Evolutionary conservation across 1,140 invertebrate species (phyloP).

Genomic region (Goniozus legneri): DNA sequence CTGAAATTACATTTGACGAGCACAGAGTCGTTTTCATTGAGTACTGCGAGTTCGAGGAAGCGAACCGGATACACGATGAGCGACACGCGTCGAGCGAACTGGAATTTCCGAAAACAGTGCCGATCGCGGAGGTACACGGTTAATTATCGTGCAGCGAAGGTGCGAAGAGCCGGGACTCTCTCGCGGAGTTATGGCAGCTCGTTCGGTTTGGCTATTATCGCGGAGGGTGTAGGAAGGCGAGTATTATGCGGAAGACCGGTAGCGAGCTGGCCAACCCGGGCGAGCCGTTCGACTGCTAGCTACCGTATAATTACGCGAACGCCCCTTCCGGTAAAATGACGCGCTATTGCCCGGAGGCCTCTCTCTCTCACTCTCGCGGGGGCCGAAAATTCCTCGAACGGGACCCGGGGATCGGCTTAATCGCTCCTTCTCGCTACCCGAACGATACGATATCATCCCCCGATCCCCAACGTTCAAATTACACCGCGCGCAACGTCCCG

Average conservation of each 20-base stretch:
- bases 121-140: too few species aligned
- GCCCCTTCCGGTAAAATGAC: slow-evolving; percentile 34
- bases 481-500: too few species aligned
- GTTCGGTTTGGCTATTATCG: slow-evolving; percentile 43
- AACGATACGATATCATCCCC: too few species aligned
- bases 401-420: slow-evolving; percentile 26
- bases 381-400: too few species aligned
- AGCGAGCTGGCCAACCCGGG: slow-evolving; percentile 37
- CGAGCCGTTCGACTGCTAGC: slow-evolving; percentile 46
- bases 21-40: too few species aligned
- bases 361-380: slow-evolving; percentile 19
- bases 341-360: slow-evolving; percentile 34
- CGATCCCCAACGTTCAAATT: too few species aligned
- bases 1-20: too few species aligned
- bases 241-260: slow-evolving; percentile 53
- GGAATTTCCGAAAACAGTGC: too few species aligned
- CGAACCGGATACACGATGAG: too few species aligned
- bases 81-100: too few species aligned
- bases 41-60: too few species aligned
- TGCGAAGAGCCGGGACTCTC: slow-evolving; percentile 1
- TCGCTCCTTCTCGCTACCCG: too few species aligned
- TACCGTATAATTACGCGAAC: slow-evolving; percentile 53
- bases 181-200: slow-evolving; percentile 43
- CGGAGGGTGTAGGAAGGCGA: slow-evolving; percentile 33
- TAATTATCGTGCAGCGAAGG: slow-evolving; percentile 22